Conservation (phyloP, 2,113 vertebrate species). For the Athene cunicularia region DNA sequence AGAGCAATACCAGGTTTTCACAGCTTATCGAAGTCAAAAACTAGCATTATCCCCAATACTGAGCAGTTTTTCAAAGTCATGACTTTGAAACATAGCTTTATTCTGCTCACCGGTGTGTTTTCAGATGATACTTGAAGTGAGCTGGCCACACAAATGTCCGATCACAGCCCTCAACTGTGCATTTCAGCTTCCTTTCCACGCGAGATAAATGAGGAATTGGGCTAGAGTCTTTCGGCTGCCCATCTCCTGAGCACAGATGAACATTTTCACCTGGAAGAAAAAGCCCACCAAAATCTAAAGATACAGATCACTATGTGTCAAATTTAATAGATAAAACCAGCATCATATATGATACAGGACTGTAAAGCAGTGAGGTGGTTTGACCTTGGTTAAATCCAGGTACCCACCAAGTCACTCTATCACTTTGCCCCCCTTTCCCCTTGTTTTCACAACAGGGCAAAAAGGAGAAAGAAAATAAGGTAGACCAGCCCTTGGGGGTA, state of each 20-base stretch:
- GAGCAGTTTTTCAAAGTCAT: background rate
- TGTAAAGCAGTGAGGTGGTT: background rate
- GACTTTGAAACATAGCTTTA: background rate
- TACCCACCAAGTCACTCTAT: no score
- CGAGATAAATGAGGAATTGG: conserved; percentile 76
- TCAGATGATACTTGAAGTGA: conserved; percentile 97
- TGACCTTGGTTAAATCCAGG: no score
- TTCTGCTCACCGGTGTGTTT: conserved; percentile 89
- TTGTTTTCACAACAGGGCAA: no score
- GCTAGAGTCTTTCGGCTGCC: conserved; percentile 80
- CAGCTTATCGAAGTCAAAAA: background rate
- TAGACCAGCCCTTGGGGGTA: no score
- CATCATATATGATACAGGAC: background rate
- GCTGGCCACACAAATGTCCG: conserved; percentile 95
- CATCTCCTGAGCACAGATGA: conserved; percentile 84
- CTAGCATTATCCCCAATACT: background rate
- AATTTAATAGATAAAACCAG: background rate
- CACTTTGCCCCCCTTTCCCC: no score
- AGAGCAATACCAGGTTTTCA: background rate
- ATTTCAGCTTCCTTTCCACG: conserved; percentile 89
- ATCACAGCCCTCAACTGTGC: conserved; percentile 93
- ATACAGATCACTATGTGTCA: background rate
- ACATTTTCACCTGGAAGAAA: conserved; percentile 85
- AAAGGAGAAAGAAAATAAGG: no score
- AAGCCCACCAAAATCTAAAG: background rate